These are phyloP conservation scores for Coranthus polyacanthus DNA, from an alignment of 2,797 vertebrate genomes.

Conservation along the genomic window DNA sequence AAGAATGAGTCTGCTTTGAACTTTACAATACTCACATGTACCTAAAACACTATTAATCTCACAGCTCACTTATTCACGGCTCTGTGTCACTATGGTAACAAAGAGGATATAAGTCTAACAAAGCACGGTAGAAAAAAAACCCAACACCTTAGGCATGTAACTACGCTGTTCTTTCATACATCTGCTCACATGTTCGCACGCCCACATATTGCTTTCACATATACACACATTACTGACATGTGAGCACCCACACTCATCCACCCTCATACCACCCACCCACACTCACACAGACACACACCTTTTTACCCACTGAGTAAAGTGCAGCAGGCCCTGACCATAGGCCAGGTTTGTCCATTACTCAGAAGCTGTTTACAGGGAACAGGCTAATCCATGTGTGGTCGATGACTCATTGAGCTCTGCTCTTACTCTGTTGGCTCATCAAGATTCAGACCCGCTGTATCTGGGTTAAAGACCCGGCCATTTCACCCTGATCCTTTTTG, in stretches of 20 bases:
- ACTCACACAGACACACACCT: constrained; percentile 5
- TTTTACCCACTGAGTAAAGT: constrained; percentile 46
- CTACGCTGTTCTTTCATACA: constrained; percentile 34
- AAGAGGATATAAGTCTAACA: constrained; percentile 32
- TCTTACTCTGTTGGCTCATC: constrained; percentile 64
- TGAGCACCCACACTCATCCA: constrained; percentile 19
- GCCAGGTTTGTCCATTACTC: constrained; percentile 62
- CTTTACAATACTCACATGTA: neutral
- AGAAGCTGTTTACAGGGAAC: constrained; percentile 66
- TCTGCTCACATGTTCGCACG: constrained; percentile 16
- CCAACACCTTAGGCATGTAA: constrained; percentile 37
- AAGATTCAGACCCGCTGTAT: constrained; percentile 63
- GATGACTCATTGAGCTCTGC: constrained; percentile 69
- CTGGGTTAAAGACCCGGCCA: constrained; percentile 49
- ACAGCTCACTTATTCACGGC: constrained; percentile 1
- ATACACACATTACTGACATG: neutral
- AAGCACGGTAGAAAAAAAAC: constrained; percentile 30
- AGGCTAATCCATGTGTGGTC: constrained; percentile 59
- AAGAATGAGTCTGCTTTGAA: neutral
- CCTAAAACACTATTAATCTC: neutral
- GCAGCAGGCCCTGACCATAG: constrained; percentile 50
- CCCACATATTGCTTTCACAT: constrained; percentile 17
- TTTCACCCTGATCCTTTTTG: constrained; percentile 30
- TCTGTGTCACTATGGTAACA: constrained; percentile 59
- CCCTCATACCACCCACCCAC: constrained; percentile 14